phyloP scores from a whole-genome alignment of 2,113 vertebrate genomes.

The Noctilio leporinus region DNA sequence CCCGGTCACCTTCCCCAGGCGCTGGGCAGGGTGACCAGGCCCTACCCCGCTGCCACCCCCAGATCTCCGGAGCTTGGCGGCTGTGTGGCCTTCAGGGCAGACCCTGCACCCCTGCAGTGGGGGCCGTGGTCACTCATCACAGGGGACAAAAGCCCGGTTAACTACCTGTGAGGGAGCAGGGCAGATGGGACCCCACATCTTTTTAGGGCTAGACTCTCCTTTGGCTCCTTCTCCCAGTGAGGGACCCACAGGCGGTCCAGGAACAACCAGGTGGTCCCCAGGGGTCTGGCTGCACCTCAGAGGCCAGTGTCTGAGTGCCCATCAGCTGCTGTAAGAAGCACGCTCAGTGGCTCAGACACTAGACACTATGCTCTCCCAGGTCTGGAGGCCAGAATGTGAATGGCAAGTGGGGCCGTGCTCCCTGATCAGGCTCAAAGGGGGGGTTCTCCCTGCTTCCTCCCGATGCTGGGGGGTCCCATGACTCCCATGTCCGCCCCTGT shows the following conservation, averaged over 20 bases:
- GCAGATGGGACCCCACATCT: accelerated
- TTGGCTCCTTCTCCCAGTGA: not conserved
- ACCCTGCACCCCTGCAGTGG: not conserved
- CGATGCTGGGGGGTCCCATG: accelerated
- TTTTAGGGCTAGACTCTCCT: not conserved
- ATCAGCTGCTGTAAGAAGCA: not conserved
- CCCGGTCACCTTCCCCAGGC: constrained; percentile 67
- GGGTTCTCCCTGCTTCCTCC: not conserved
- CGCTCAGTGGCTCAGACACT: accelerated
- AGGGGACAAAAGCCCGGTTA: not conserved
- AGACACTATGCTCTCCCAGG: accelerated
- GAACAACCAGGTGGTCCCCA: not conserved
- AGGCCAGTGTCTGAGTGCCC: too few relatives aligned
- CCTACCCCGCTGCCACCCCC: not conserved
- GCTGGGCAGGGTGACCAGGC: too few relatives aligned
- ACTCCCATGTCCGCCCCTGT: accelerated
- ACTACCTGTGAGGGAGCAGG: accelerated
- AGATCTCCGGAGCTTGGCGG: not conserved
- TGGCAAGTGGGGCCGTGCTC: accelerated
- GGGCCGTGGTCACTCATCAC: accelerated
- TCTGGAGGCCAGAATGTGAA: not conserved
- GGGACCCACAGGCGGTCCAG: not conserved
- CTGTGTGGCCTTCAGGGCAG: not conserved
- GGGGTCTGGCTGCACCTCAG: not conserved
- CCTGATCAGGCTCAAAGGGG: accelerated